Evolutionary conservation across 2,797 vertebrate genomes (phyloP).

Genomic region (Triplophysa yarkandensis): DNA sequence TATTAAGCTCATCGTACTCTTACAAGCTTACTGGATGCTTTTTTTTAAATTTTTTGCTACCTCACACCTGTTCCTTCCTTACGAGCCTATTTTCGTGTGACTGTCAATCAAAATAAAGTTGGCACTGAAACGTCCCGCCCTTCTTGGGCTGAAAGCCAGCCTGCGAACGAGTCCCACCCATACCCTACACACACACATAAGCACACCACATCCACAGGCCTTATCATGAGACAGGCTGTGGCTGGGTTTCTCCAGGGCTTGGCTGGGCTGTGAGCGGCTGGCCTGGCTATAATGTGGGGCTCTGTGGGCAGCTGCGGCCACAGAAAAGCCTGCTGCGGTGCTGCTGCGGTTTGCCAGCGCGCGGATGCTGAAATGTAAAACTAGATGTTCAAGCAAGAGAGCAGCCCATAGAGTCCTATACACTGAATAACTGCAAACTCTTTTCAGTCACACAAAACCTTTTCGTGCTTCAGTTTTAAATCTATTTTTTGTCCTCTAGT

Average conservation of each 20-base stretch:
- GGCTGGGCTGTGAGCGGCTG: constrained; percentile 36
- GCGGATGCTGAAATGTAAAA: constrained; percentile 43
- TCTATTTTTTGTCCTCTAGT: constrained; percentile 18
- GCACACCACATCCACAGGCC: constrained; percentile 31
- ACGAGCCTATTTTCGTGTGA: not conserved
- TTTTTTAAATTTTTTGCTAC: not conserved
- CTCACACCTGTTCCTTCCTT: constrained; percentile 1
- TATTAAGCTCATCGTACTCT: not conserved
- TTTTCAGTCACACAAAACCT: constrained; percentile 10
- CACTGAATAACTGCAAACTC: not conserved
- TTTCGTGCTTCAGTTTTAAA: constrained; percentile 20
- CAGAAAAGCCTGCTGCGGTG: constrained; percentile 41
- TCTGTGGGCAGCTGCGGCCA: constrained; percentile 44
- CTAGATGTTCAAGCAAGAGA: constrained; percentile 7
- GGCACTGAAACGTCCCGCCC: constrained; percentile 16
- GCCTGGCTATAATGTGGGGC: constrained; percentile 24
- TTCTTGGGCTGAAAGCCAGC: constrained; percentile 19
- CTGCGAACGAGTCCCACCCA: constrained; percentile 31
- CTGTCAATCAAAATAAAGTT: constrained; percentile 44
- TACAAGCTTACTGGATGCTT: not conserved
- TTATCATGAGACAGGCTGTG: constrained; percentile 38
- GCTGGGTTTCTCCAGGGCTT: constrained; percentile 36
- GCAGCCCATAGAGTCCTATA: not conserved
- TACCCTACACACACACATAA: not conserved
- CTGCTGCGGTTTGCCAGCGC: constrained; percentile 40